These are phyloP conservation scores for Myrmophylax atrothorax DNA, from an alignment of 2,113 vertebrate species.

Conservation along the genomic window DNA sequence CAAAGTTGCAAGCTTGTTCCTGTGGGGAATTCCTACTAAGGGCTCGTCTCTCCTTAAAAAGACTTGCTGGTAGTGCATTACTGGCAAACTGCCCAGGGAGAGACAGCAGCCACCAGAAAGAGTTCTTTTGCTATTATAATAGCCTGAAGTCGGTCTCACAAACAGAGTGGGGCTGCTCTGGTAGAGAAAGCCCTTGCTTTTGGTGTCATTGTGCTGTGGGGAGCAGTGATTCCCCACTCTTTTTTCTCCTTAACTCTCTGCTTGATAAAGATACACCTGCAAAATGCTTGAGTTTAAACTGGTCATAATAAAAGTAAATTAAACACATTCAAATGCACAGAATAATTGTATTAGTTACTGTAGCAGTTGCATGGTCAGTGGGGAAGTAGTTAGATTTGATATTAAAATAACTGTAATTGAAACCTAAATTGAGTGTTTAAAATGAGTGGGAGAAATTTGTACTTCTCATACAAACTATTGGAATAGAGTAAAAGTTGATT, in stretches of 20 bases:
- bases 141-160: neutral
- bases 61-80: neutral
- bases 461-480: neutral
- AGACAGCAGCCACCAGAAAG: neutral
- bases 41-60: conserved; percentile 12
- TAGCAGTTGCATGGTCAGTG: neutral
- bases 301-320: neutral
- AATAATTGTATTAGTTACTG: neutral
- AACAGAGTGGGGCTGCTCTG: neutral
- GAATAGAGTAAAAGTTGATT: neutral
- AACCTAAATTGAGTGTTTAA: neutral
- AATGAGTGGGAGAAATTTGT: neutral
- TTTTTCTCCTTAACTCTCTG: neutral
- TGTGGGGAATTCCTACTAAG: conserved; percentile 30
- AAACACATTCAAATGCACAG: neutral
- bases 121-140: neutral
- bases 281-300: neutral
- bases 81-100: conserved; percentile 37
- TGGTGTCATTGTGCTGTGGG: neutral
- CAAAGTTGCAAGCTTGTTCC: conserved; percentile 6
- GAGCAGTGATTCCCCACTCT: neutral
- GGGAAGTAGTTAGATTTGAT: neutral
- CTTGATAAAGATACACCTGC: neutral
- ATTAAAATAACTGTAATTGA: neutral
- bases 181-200: neutral